Conservation (phyloP, 2,113 vertebrate species). For the Chlorodrepanis virens region DNA sequence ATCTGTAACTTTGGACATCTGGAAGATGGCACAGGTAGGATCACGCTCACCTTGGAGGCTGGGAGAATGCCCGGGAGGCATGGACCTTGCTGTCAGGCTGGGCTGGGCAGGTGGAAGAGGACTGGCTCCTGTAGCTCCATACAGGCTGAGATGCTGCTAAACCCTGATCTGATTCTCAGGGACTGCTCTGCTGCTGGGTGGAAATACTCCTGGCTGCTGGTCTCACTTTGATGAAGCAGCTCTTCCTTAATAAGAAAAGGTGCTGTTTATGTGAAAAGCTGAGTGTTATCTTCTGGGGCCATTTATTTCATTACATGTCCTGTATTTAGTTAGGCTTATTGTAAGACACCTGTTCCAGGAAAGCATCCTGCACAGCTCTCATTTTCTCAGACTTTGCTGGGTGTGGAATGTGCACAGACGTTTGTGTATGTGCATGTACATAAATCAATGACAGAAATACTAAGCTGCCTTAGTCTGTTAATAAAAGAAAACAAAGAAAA, state of each 20-base stretch:
- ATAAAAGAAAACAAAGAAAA: conserved; percentile 20
- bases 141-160: not conserved
- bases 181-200: not conserved
- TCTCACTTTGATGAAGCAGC: not conserved
- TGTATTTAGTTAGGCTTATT: conserved; percentile 34
- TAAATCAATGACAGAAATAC: not conserved
- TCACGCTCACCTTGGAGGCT: not conserved
- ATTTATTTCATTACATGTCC: not conserved
- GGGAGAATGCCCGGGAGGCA: not conserved
- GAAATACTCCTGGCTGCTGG: not conserved
- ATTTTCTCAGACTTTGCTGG: conserved; percentile 29
- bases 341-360: conserved; percentile 37
- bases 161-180: not conserved
- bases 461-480: not conserved
- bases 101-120: not conserved
- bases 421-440: not conserved
- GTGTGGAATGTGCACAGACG: not conserved
- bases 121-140: not conserved
- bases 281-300: not conserved
- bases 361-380: not conserved
- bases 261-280: conserved; percentile 31
- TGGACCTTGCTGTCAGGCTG: not conserved
- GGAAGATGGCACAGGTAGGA: conserved; percentile 84
- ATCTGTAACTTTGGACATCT: conserved; percentile 88
- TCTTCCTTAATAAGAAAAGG: conserved; percentile 3